Percentiles rank a stretch among this genome's conserved stretches.
Evolutionary conservation across 2,797 vertebrate genomes (phyloP).

Genomic region (Helostoma temminkii): DNA sequence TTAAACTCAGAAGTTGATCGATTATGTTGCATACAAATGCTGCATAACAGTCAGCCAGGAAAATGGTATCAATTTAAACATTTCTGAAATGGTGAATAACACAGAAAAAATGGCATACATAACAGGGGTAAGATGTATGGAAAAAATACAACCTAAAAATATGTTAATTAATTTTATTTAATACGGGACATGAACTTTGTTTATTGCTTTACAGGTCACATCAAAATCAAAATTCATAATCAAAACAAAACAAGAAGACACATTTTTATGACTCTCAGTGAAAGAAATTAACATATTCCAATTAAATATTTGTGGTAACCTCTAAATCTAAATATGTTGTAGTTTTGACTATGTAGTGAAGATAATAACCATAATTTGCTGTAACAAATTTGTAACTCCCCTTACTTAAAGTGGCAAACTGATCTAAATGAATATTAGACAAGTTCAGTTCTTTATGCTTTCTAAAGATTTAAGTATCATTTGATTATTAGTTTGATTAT

Average conservation of each 20-base stretch:
- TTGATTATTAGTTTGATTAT: constrained; percentile 4
- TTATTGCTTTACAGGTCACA: constrained; percentile 31
- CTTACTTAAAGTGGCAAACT: constrained; percentile 23
- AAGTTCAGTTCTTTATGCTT: not conserved
- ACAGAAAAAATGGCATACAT: too few species aligned
- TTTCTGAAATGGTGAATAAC: too few species aligned
- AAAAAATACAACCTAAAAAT: too few species aligned
- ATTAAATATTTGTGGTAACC: constrained; percentile 3
- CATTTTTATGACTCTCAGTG: constrained; percentile 7
- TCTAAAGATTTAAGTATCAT: constrained; percentile 13
- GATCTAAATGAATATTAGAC: constrained; percentile 31
- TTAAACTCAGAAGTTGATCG: too few species aligned
- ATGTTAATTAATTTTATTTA: too few species aligned
- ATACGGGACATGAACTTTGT: not conserved
- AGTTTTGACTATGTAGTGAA: constrained; percentile 7
- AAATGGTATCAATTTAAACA: too few species aligned
- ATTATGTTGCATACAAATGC: too few species aligned
- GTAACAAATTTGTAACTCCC: not conserved
- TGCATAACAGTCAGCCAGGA: too few species aligned
- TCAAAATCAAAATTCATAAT: constrained; percentile 13
- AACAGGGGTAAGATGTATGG: too few species aligned
- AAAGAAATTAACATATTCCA: constrained; percentile 10
- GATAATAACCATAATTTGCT: constrained; percentile 15
- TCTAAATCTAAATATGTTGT: constrained; percentile 21
- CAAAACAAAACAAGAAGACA: not conserved